Evolutionary conservation across 2,113 vertebrate species (phyloP).

Genomic region (Camelus dromedarius): DNA sequence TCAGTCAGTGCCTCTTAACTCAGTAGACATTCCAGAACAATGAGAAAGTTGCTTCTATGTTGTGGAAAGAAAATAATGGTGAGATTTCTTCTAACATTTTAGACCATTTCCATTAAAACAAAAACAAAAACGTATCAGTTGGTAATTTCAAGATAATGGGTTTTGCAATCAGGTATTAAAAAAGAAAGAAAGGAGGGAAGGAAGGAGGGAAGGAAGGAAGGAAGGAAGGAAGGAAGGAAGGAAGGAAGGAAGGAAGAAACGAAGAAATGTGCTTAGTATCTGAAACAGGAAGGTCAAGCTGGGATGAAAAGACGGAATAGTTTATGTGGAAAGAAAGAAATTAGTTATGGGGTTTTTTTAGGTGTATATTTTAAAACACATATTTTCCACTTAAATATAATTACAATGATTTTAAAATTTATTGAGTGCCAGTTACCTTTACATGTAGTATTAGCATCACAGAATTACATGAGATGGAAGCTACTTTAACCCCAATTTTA

Average conservation of each 20-base stretch:
- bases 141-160: background rate
- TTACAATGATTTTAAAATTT: slow-evolving; percentile 5
- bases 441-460: background rate
- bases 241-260: background rate
- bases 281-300: background rate
- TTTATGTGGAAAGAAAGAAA: background rate
- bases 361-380: background rate
- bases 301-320: background rate
- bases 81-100: background rate
- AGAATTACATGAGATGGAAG: background rate
- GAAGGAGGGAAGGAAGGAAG: background rate
- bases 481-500: slow-evolving; percentile 16
- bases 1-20: background rate
- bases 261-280: background rate
- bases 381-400: slow-evolving; percentile 46
- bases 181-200: background rate
- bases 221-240: background rate
- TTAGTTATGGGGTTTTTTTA: background rate
- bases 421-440: background rate
- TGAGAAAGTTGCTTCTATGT: background rate
- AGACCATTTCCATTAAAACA: background rate
- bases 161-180: background rate
- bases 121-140: background rate
- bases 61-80: background rate
- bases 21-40: background rate